Evolutionary conservation across 2,888 invertebrate species (phyloP), one percentile per base, ranked within the genome.

Genomic region (Hyalella azteca): DNA sequence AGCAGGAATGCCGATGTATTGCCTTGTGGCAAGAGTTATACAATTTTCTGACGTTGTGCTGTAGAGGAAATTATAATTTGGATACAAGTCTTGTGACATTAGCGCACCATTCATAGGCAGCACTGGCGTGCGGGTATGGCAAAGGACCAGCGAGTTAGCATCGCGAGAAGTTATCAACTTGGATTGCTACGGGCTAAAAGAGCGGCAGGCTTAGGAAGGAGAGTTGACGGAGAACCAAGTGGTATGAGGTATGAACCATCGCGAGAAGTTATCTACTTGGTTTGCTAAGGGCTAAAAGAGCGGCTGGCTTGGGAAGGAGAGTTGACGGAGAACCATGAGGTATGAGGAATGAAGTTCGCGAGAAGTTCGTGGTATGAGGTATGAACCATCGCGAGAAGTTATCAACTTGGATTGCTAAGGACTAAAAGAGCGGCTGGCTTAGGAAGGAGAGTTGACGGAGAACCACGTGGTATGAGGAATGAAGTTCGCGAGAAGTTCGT

Each of bases 391-490:
- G 54, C 11, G 26, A 54, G 54, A 54, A 54, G 54, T 54, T 5
- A 54, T 22, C 22, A 54, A 29, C 22, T 54, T 26, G 54, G 54
- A 54, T 54, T 22, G 54, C 54, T 22, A 66, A 66, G 39, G 36
- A 29, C 36, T 39, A 66, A 66, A 66, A 32, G 66, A 66, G 66
- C 66, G 36, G 66, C 66, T 2, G 66, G 19, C 36, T 36, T 36
- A 66, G 36, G 36, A 66, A 66, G 66, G 66, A 66, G 66, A 36
- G 66, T 39, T 66, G 32, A 36, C 36, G 32, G 66, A 66, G 36
- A 66, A 36, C 66, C 66, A 66, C 66, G 66, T 66, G 66, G 66
- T 66, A 36, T 66, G 66, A 66, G 66, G 36, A n/a, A n/a, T n/a
- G n/a, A n/a, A n/a, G n/a, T n/a, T n/a, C n/a, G n/a, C n/a, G n/a